Evolutionary conservation across 37 sponge, comb jelly and placozoan genomes (phyloP), one percentile per base, ranked within the genome.

Genomic region (Beroe forskalii): DNA sequence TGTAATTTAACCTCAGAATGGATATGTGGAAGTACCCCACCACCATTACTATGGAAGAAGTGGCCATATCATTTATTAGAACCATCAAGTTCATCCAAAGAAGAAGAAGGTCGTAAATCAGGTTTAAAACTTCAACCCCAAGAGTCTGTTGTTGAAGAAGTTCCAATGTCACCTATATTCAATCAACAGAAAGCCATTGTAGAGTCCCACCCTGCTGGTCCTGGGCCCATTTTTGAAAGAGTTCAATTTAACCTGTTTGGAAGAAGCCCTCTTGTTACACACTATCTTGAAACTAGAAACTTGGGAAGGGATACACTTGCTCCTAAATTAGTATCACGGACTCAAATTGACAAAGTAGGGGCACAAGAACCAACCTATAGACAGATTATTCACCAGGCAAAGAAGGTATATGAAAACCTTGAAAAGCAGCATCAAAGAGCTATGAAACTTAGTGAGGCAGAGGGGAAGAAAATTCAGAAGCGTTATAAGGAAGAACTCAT

Each of bases 231-330:
- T 25, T 94, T 92, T 91, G 93, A 96, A 67, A 67, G 93, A 76
- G 94, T 96, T 0, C 92, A 69, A 31, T 94, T 96, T 62, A 76
- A 76, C 32, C 41, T 92, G n/a, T 62, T 89, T 38, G 92, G 93
- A 0, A 42, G 90, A 23, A 96, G 96, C 36, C 96, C 96, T 9
- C 94, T 96, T n/a, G 90, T 96, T 0, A 92, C 92, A 25, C 93
- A 93, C 89, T 94, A 91, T 92, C 90, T 96, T 27, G 35, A 80
- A 35, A 80, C 86, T 12, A 17, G 86, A 30, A 80, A 80, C 27
- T 27, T 80, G 1, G 86, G 86, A 1, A 44, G 23, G 4, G 86
- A 80, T 23, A 35, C 40, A 20, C 30, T 80, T 17, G 86, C 86
- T 4, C 86, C 86, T 24, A 80, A 80, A 23, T 48, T 80, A 4